phyloP scores from a whole-genome alignment of 2,888 invertebrate genomes.

The Teinopalpus imperialis region DNA sequence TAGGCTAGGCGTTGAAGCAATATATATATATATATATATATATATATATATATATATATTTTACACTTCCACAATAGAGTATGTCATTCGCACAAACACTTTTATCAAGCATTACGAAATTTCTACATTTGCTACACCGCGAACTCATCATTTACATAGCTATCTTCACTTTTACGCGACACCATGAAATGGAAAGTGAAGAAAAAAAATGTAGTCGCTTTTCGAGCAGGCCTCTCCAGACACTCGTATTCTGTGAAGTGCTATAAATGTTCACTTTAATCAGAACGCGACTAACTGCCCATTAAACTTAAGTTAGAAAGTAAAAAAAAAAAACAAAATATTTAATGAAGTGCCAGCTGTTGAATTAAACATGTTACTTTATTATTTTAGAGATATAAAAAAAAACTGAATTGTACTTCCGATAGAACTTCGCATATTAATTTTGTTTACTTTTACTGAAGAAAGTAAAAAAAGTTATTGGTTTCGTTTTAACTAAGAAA shows the following conservation, averaged over 20 bases:
- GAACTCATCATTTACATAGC: neutral
- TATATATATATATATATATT: no score
- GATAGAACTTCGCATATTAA: no score
- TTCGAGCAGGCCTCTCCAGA: neutral
- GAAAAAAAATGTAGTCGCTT: slow-evolving; percentile 3
- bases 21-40: no score
- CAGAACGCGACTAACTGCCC: slow-evolving; percentile 49
- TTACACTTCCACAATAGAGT: no score
- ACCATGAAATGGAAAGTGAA: slow-evolving; percentile 22
- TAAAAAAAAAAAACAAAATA: slow-evolving; percentile 39
- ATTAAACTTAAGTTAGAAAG: slow-evolving; percentile 42
- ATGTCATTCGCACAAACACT: no score
- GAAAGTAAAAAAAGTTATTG: no score
- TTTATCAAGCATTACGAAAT: neutral
- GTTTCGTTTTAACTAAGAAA: no score
- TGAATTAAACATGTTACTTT: no score
- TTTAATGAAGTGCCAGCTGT: slow-evolving; percentile 18
- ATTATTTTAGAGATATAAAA: no score
- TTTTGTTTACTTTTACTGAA: no score
- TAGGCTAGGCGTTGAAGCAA: no score
- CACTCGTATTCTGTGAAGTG: slow-evolving; percentile 1
- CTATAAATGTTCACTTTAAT: slow-evolving; percentile 29
- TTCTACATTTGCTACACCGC: neutral
- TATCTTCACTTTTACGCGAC: slow-evolving; percentile 3
- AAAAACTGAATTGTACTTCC: no score